A percentile compares a stretch with the other conserved stretches of the same genome.
Conservation (phyloP, 1,140 invertebrate species). For the Sesamia nonagrioides region DNA sequence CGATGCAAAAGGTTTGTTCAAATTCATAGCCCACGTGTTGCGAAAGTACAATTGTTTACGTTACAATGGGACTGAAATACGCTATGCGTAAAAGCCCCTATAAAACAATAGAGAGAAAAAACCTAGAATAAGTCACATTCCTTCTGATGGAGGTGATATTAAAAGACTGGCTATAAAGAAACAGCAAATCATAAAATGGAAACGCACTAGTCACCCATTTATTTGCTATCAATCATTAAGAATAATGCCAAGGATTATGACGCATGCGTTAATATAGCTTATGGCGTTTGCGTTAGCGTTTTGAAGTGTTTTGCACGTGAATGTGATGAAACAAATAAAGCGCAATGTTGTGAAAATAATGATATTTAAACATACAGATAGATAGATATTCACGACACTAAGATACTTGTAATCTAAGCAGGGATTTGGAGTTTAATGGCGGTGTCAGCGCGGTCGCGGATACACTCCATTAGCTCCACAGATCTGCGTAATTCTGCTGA, state of each 20-base stretch:
- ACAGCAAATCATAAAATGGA: slow-evolving; percentile 34
- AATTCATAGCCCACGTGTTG: no score
- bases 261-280: slow-evolving; percentile 18
- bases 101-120: no score
- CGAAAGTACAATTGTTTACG: no score
- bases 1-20: no score
- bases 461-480: slow-evolving; percentile 74
- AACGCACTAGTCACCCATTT: slow-evolving; percentile 22
- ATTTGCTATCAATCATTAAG: slow-evolving; percentile 40
- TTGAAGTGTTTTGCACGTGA: slow-evolving; percentile 12
- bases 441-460: slow-evolving; percentile 40
- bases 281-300: slow-evolving; percentile 26
- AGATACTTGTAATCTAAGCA: slow-evolving; percentile 12
- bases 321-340: neutral
- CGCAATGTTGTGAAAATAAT: neutral
- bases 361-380: slow-evolving; percentile 10
- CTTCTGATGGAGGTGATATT: slow-evolving; percentile 29
- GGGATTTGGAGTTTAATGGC: slow-evolving; percentile 23
- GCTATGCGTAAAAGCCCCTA: no score
- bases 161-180: neutral
- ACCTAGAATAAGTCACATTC: slow-evolving; percentile 7
- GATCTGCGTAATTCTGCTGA: slow-evolving; percentile 77
- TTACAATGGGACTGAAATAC: no score
- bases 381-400: slow-evolving; percentile 26
- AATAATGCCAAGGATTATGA: slow-evolving; percentile 41